Conservation (phyloP, 2,888 invertebrate genomes). For the Campaea margaritaria region DNA sequence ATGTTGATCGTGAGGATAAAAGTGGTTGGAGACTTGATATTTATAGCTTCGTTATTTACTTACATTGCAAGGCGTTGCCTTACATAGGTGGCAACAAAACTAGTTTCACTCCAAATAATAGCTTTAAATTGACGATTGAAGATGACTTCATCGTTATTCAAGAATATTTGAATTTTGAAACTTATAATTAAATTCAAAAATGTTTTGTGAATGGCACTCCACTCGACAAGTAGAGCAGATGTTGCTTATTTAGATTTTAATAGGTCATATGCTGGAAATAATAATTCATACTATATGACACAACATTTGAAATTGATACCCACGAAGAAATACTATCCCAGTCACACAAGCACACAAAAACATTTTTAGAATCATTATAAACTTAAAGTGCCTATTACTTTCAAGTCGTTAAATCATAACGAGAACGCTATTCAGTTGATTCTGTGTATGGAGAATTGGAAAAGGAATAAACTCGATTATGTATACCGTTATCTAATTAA, state of each 20-base stretch:
- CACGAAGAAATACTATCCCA: slow-evolving; percentile 2
- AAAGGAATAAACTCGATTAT: background rate
- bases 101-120: too few relatives aligned
- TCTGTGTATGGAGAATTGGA: too few relatives aligned
- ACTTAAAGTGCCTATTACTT: slow-evolving; percentile 1
- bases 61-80: background rate
- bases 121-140: background rate
- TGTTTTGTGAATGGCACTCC: slow-evolving; percentile 9
- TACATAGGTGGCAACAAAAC: background rate
- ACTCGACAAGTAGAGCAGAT: slow-evolving; percentile 26
- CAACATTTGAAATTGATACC: slow-evolving; percentile 12
- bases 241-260: slow-evolving; percentile 34
- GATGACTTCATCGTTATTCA: background rate
- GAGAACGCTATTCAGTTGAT: slow-evolving; percentile 7
- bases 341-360: background rate
- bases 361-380: too few relatives aligned
- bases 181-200: too few relatives aligned
- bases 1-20: slow-evolving; percentile 41
- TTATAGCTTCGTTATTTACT: slow-evolving; percentile 19
- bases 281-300: slow-evolving; percentile 19
- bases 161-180: background rate
- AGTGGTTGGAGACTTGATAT: slow-evolving; percentile 35
- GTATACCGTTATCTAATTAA: background rate
- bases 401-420: slow-evolving; percentile 6
- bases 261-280: slow-evolving; percentile 24